These are phyloP conservation scores for Drosophila ironensis DNA, from an alignment of 1,140 invertebrate genomes.

Conservation along the genomic window DNA sequence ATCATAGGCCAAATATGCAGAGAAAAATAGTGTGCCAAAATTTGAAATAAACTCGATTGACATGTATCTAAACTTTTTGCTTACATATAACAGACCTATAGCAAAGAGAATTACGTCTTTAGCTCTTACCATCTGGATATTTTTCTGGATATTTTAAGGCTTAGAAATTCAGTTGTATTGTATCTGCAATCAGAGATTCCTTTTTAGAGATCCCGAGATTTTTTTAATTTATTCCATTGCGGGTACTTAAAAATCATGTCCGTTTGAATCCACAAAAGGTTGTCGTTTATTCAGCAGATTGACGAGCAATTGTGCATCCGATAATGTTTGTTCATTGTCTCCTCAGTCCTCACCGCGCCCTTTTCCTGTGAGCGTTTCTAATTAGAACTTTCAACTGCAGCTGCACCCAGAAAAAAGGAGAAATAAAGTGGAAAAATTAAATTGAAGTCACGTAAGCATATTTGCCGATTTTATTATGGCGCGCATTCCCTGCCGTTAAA, in stretches of 20 bases:
- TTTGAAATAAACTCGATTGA: no score
- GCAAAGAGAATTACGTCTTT: no score
- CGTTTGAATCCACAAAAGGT: neutral
- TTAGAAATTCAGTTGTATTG: no score
- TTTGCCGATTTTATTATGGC: conserved; percentile 72
- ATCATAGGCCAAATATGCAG: no score
- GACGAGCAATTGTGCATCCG: conserved; percentile 2
- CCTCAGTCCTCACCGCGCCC: conserved; percentile 14
- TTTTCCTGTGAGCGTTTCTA: conserved; percentile 35
- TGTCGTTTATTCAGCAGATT: neutral
- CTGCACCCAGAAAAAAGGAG: conserved; percentile 54
- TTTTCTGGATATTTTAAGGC: no score
- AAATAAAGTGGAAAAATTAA: conserved; percentile 38
- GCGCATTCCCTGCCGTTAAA: conserved; percentile 46
- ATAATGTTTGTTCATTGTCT: conserved; percentile 3
- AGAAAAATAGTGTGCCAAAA: no score
- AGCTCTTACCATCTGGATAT: no score
- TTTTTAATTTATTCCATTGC: conserved; percentile 1
- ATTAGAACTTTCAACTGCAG: conserved; percentile 65
- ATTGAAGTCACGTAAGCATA: conserved; percentile 75
- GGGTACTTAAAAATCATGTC: neutral
- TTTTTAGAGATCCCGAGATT: no score
- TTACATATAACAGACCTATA: no score
- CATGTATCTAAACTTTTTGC: no score
- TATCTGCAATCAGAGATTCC: no score